Evolutionary conservation across 2,888 invertebrate species (phyloP).

Genomic region (Macaria notata): DNA sequence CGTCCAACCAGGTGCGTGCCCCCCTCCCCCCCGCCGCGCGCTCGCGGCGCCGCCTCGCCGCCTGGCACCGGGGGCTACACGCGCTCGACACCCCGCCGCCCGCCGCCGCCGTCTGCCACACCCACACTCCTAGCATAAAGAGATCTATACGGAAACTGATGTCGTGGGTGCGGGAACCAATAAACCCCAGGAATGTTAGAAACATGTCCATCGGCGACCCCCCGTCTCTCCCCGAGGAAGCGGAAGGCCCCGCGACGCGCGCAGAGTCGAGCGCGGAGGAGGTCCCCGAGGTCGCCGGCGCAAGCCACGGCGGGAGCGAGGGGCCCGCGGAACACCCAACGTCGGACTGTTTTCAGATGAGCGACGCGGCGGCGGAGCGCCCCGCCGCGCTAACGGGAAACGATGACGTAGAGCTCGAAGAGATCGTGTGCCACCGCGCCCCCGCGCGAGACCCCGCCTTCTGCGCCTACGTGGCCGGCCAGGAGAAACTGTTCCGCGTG

Average conservation of each 20-base stretch:
- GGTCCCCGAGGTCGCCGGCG: slow-evolving; percentile 11
- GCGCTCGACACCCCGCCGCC: background rate
- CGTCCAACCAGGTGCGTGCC: slow-evolving; percentile 79
- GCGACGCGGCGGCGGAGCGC: slow-evolving; percentile 21
- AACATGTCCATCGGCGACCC: slow-evolving; percentile 56
- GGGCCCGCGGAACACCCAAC: slow-evolving; percentile 33
- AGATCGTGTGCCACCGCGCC: slow-evolving; percentile 34
- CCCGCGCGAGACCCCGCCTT: slow-evolving; percentile 38
- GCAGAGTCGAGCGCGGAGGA: slow-evolving; percentile 8
- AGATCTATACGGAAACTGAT: slow-evolving; percentile 46
- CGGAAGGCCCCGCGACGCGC: slow-evolving; percentile 13
- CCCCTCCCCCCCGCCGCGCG: slow-evolving; percentile 18
- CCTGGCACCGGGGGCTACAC: slow-evolving; percentile 47
- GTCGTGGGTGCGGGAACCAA: slow-evolving; percentile 36
- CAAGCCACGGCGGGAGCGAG: slow-evolving; percentile 18
- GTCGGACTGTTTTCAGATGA: slow-evolving; percentile 36
- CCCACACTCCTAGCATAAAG: background rate
- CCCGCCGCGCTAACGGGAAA: slow-evolving; percentile 15
- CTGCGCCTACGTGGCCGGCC: slow-evolving; percentile 47
- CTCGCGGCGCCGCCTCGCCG: slow-evolving; percentile 21
- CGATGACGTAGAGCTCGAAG: slow-evolving; percentile 35
- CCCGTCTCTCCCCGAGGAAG: slow-evolving; percentile 17
- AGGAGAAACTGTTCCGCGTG: slow-evolving; percentile 48
- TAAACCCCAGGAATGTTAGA: slow-evolving; percentile 60
- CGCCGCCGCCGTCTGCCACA: background rate